Percentiles rank a stretch among this genome's conserved stretches.
These are phyloP conservation scores for Anser brachyrhynchus DNA, from an alignment of 2,113 vertebrate genomes.

Conservation along the genomic window DNA sequence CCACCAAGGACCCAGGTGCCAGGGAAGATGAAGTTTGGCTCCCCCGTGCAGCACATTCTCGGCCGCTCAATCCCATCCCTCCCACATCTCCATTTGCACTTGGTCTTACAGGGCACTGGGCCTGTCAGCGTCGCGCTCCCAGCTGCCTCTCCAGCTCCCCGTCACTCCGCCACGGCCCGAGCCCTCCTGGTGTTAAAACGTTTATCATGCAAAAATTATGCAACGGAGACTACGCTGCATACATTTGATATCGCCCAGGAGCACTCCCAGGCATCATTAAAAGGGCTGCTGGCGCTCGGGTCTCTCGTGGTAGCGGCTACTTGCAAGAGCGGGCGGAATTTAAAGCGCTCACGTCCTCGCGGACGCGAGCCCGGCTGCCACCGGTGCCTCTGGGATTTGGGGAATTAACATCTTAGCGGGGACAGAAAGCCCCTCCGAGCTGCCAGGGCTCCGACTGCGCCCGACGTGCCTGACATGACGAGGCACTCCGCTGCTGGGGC, in stretches of 20 bases:
- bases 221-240: fast-evolving
- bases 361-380: neutral
- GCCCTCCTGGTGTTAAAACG: neutral
- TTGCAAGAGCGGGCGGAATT: neutral
- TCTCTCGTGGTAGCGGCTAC: neutral
- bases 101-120: too few relatives aligned
- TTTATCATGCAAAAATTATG: neutral
- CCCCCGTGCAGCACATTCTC: neutral
- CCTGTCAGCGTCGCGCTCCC: fast-evolving
- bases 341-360: fast-evolving
- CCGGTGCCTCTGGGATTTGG: neutral
- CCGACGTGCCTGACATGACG: neutral
- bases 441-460: neutral
- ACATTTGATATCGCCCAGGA: neutral
- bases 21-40: neutral
- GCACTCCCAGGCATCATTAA: neutral
- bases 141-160: neutral
- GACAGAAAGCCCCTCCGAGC: neutral
- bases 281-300: neutral
- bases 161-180: neutral
- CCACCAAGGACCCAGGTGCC: neutral
- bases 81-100: neutral
- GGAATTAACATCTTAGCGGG: neutral
- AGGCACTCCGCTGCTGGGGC: neutral
- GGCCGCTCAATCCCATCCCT: neutral